Conservation (phyloP, 2,888 invertebrate species). For the Erynnis tages region DNA sequence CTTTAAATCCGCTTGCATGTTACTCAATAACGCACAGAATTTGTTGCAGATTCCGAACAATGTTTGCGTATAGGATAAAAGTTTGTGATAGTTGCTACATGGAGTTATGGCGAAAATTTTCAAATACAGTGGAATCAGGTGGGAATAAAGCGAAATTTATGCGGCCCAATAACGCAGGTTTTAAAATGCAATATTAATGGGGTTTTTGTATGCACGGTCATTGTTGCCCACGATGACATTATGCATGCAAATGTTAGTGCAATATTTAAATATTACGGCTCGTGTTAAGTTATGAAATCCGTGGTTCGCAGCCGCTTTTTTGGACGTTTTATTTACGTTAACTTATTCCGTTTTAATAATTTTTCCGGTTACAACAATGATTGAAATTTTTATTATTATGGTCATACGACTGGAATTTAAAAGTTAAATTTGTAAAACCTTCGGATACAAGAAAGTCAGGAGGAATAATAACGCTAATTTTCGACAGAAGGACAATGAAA, state of each 20-base stretch:
- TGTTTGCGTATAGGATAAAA: constrained; percentile 18
- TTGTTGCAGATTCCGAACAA: constrained; percentile 12
- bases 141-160: constrained; percentile 17
- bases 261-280: constrained; percentile 19
- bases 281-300: constrained; percentile 38
- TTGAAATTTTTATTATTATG: too few relatives aligned
- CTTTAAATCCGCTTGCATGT: constrained; percentile 9
- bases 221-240: constrained; percentile 21
- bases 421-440: too few relatives aligned
- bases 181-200: constrained; percentile 26
- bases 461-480: too few relatives aligned
- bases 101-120: constrained; percentile 10
- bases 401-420: too few relatives aligned
- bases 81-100: constrained; percentile 9
- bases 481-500: too few relatives aligned
- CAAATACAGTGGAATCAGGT: constrained; percentile 11
- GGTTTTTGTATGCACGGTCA: constrained; percentile 23
- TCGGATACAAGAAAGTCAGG: too few relatives aligned
- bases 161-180: constrained; percentile 3
- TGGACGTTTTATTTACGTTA: background rate
- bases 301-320: constrained; percentile 20
- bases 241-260: constrained; percentile 25
- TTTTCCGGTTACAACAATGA: background rate
- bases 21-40: constrained; percentile 13
- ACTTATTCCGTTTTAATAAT: background rate